phyloP scores from a whole-genome alignment of 2,888 invertebrate species.

The Dicyrtomina minuta region DNA sequence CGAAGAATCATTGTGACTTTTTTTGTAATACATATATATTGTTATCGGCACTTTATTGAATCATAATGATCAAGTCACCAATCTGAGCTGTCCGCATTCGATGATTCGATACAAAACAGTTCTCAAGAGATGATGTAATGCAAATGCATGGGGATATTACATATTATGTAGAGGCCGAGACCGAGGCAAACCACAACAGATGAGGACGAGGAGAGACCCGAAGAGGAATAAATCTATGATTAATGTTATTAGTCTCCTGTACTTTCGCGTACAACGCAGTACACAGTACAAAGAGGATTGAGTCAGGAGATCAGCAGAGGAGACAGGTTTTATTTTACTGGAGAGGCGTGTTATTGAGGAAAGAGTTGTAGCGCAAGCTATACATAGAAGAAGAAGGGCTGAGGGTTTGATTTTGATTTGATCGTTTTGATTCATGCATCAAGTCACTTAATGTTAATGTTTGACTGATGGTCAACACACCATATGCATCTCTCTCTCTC shows the following conservation, averaged over 20 bases:
- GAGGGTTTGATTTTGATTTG: too few species aligned
- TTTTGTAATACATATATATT: too few species aligned
- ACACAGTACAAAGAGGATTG: not conserved
- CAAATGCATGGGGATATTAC: not conserved
- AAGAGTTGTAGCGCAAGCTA: not conserved
- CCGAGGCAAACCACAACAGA: too few species aligned
- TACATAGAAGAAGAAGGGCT: slow-evolving; percentile 1
- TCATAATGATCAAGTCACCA: slow-evolving; percentile 16
- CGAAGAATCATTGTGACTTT: slow-evolving; percentile 9
- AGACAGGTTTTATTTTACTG: not conserved
- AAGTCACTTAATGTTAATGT: slow-evolving; percentile 12
- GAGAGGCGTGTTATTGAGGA: slow-evolving; percentile 20
- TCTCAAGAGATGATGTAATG: too few species aligned
- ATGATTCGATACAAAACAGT: not conserved
- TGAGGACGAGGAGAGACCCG: not conserved
- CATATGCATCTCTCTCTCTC: slow-evolving; percentile 1
- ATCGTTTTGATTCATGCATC: slow-evolving; percentile 29
- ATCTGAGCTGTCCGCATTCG: not conserved
- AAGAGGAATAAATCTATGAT: too few species aligned
- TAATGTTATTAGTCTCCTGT: too few species aligned
- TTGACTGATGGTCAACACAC: slow-evolving; percentile 7
- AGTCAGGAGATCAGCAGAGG: slow-evolving; percentile 2
- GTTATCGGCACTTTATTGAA: slow-evolving; percentile 20
- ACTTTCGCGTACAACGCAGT: too few species aligned
- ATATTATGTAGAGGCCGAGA: too few species aligned